These are phyloP conservation scores for Laticauda laticaudata DNA, from an alignment of 2,113 vertebrate species.

Conservation along the genomic window DNA sequence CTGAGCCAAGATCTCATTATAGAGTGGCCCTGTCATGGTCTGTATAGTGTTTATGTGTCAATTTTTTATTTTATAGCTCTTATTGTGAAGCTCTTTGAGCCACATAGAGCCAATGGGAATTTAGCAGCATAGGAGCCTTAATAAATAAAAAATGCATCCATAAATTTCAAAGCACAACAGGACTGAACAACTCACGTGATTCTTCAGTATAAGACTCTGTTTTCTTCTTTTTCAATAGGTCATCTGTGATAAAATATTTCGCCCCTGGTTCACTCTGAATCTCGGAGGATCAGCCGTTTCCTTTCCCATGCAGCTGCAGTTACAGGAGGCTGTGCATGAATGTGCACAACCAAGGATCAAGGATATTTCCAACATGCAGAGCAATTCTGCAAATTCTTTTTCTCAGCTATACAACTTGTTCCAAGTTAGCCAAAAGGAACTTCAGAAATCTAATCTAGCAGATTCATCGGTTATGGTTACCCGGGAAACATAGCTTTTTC, in stretches of 20 bases:
- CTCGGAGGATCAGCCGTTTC: constrained; percentile 67
- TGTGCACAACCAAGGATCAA: constrained; percentile 70
- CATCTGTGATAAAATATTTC: constrained; percentile 96
- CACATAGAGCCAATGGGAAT: not conserved
- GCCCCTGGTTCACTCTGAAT: constrained; percentile 83
- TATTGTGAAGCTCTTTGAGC: not conserved
- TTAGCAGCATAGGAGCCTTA: not conserved
- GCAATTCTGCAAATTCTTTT: constrained; percentile 64
- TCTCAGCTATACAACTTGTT: constrained; percentile 79
- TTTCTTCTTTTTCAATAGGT: constrained; percentile 73
- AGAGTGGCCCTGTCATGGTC: not conserved
- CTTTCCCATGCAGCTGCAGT: constrained; percentile 77
- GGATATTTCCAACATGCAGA: not conserved
- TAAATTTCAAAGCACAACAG: not conserved
- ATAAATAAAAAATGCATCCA: not conserved
- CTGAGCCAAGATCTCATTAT: not conserved
- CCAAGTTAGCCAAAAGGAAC: constrained; percentile 66
- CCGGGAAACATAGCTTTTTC: accelerated
- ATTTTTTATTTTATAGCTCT: not conserved
- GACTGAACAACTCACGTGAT: not conserved
- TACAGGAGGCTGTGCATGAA: constrained; percentile 81
- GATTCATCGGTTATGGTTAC: not conserved
- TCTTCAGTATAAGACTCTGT: not conserved
- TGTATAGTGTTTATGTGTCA: not conserved
- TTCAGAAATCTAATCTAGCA: constrained; percentile 30